These are phyloP conservation scores for Eupithecia subumbrata DNA, from an alignment of 2,888 invertebrate species.

Conservation along the genomic window DNA sequence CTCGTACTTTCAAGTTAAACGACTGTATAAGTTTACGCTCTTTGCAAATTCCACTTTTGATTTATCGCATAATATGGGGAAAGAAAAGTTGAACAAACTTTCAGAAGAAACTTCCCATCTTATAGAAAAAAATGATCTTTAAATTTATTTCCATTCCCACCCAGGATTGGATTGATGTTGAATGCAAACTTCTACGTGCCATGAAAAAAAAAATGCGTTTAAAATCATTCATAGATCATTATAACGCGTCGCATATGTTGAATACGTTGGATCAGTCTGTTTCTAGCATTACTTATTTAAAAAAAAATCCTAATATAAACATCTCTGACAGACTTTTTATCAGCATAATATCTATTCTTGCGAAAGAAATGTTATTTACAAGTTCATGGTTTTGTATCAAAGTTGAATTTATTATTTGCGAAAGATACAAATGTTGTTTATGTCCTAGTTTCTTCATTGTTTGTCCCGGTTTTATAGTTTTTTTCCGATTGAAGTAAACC, in stretches of 20 bases:
- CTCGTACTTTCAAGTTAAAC: neutral
- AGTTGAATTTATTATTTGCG: conserved; percentile 1
- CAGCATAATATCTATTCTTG: neutral
- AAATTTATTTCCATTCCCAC: too few relatives aligned
- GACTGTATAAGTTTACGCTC: neutral
- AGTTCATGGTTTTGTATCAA: neutral
- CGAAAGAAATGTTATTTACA: neutral
- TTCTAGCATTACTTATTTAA: neutral
- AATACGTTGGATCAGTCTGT: neutral
- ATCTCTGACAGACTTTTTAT: too few relatives aligned
- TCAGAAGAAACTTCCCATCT: neutral
- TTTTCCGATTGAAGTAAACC: neutral
- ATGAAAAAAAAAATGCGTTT: too few relatives aligned
- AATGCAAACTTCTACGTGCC: too few relatives aligned
- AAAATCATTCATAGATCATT: too few relatives aligned
- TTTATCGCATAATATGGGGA: neutral
- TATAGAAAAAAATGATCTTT: too few relatives aligned
- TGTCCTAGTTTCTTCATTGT: conserved; percentile 30
- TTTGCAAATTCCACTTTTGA: neutral
- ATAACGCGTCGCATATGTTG: too few relatives aligned
- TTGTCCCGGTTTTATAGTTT: conserved; percentile 29
- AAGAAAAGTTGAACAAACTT: neutral
- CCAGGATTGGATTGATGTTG: too few relatives aligned
- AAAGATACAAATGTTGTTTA: conserved; percentile 29
- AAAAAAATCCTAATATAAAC: too few relatives aligned